These are phyloP conservation scores for Echeneis naucrates DNA, from an alignment of 2,797 vertebrate genomes.

Conservation along the genomic window DNA sequence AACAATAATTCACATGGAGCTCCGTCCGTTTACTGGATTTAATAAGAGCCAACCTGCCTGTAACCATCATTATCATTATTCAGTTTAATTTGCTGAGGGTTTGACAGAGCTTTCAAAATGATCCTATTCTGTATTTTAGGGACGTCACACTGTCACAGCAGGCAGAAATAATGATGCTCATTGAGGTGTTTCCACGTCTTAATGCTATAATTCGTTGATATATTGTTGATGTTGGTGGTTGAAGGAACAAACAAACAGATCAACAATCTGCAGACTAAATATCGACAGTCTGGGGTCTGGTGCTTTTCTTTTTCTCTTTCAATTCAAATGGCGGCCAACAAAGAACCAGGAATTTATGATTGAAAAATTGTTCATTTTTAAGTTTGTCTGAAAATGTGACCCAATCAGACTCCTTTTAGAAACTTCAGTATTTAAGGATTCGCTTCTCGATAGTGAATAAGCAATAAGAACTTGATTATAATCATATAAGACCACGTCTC, in stretches of 20 bases:
- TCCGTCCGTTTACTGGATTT: background rate
- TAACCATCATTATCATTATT: background rate
- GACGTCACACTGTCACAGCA: too few species aligned
- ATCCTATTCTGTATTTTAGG: background rate
- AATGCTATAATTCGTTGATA: too few species aligned
- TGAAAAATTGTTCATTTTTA: background rate
- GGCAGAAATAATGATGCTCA: too few species aligned
- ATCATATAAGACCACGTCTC: background rate
- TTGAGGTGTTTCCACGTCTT: too few species aligned
- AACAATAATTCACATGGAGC: background rate
- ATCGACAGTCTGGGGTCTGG: background rate
- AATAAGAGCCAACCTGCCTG: background rate
- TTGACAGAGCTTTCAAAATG: background rate
- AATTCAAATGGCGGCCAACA: background rate
- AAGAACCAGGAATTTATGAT: background rate
- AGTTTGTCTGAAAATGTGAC: background rate
- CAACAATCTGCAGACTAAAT: too few species aligned
- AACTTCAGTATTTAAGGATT: background rate
- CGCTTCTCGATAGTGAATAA: too few species aligned
- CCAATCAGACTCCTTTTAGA: background rate
- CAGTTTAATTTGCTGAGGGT: background rate
- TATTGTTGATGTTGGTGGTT: too few species aligned
- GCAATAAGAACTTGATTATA: background rate
- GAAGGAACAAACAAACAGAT: too few species aligned
- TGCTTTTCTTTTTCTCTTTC: background rate